Conservation (phyloP, 2,888 invertebrate species). For the Synanthedon vespiformis region DNA sequence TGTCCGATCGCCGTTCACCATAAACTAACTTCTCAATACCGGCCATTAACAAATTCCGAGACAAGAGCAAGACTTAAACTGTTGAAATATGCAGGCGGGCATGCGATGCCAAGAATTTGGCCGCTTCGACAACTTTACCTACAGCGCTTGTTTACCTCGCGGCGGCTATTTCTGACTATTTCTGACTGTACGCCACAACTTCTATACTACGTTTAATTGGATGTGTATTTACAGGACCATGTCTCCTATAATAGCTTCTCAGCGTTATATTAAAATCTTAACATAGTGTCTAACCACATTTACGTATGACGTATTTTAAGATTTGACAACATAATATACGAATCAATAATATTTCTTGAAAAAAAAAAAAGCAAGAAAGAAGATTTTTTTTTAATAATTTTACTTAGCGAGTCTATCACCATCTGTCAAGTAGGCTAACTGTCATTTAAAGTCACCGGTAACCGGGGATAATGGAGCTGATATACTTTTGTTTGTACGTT, state of each 20-base stretch:
- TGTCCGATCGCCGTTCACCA: constrained; percentile 19
- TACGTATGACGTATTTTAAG: no score
- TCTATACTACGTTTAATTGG: constrained; percentile 4
- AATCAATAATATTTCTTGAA: no score
- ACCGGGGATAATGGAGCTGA: no score
- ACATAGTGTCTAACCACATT: no score
- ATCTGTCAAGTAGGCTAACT: no score
- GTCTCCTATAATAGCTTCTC: not conserved
- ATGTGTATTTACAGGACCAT: constrained; percentile 6
- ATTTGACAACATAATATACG: no score
- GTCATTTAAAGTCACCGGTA: no score
- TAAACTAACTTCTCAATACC: constrained; percentile 18
- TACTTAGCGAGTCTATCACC: no score
- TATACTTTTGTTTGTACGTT: no score
- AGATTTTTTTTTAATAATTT: no score
- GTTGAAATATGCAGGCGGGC: constrained; percentile 41
- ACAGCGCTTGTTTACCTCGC: constrained; percentile 55
- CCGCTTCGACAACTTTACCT: constrained; percentile 41
- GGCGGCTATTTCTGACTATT: constrained; percentile 41
- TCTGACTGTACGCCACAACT: constrained; percentile 18
- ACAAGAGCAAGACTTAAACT: constrained; percentile 13
- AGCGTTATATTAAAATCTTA: no score
- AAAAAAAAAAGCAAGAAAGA: not conserved
- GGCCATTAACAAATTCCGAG: constrained; percentile 34
- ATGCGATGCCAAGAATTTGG: constrained; percentile 57